Percentiles rank a stretch among this genome's conserved stretches.
These are phyloP conservation scores for Eumerus sabulonum DNA, from an alignment of 2,888 invertebrate species.

Conservation along the genomic window DNA sequence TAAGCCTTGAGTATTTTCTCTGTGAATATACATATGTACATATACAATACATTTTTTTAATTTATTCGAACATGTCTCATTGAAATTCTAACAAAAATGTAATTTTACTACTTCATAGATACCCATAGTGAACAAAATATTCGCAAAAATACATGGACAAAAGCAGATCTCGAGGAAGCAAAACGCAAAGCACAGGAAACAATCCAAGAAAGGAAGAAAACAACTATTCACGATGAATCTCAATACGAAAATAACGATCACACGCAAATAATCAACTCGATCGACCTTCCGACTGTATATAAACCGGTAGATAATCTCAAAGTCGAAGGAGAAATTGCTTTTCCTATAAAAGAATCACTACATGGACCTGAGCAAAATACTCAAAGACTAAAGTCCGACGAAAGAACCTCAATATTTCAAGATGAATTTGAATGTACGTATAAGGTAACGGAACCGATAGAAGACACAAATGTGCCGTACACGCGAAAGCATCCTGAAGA, in stretches of 20 bases:
- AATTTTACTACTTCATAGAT: conserved; percentile 17
- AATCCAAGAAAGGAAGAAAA: conserved; percentile 72
- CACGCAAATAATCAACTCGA: conserved; percentile 77
- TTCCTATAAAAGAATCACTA: conserved; percentile 75
- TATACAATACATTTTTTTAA: too few relatives aligned
- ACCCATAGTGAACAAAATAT: conserved; percentile 58
- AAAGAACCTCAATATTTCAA: conserved; percentile 79
- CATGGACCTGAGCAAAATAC: conserved; percentile 79
- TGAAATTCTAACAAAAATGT: too few relatives aligned
- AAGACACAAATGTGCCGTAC: conserved; percentile 76
- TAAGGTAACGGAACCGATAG: conserved; percentile 71
- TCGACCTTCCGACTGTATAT: conserved; percentile 51
- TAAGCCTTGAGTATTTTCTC: too few relatives aligned
- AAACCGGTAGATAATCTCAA: conserved; percentile 83
- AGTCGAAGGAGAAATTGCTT: conserved; percentile 81
- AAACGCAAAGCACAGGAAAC: conserved; percentile 34
- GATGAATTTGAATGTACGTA: conserved; percentile 80
- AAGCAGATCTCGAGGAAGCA: conserved; percentile 72
- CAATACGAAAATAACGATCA: conserved; percentile 78
- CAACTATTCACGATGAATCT: conserved; percentile 44
- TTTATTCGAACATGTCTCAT: too few relatives aligned
- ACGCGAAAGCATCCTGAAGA: too few relatives aligned
- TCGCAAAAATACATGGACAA: conserved; percentile 77
- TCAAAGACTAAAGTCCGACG: conserved; percentile 78
- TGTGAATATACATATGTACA: too few relatives aligned